A percentile compares a stretch with the other conserved stretches of the same genome.
Evolutionary conservation across 2,113 vertebrate genomes (phyloP).

Genomic region (Calyptommatus sinebrachiatus): DNA sequence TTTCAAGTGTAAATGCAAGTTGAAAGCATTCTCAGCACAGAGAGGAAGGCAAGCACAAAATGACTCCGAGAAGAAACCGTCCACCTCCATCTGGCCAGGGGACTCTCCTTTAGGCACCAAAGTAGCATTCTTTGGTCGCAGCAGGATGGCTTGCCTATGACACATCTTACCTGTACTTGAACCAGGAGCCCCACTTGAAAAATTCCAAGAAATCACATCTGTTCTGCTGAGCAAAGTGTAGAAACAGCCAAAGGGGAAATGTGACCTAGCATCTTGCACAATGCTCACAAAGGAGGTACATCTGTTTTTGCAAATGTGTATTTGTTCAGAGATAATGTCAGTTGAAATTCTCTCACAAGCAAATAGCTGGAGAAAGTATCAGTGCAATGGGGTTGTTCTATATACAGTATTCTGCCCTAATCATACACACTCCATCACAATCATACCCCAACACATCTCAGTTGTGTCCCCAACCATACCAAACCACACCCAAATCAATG

Average conservation of each 20-base stretch:
- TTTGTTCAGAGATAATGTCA: background rate
- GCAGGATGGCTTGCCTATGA: background rate
- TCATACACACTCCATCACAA: too few species aligned
- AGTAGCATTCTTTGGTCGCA: slow-evolving; percentile 16
- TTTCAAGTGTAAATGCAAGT: slow-evolving; percentile 33
- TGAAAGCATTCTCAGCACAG: slow-evolving; percentile 19
- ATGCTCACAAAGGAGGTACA: background rate
- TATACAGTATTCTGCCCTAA: too few species aligned
- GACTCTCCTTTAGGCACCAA: slow-evolving; percentile 11
- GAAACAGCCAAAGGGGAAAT: background rate
- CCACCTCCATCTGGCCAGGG: slow-evolving; percentile 24
- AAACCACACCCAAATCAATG: too few species aligned
- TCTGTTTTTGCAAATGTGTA: background rate
- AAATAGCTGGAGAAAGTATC: too few species aligned
- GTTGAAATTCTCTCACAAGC: too few species aligned
- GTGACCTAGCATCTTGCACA: background rate
- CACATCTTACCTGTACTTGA: slow-evolving; percentile 28
- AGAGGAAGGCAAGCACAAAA: slow-evolving; percentile 14
- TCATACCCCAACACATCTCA: too few species aligned
- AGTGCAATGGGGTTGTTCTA: too few species aligned
- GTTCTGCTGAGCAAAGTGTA: slow-evolving; percentile 9
- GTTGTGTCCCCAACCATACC: too few species aligned
- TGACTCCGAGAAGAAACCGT: slow-evolving; percentile 21
- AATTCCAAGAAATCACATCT: slow-evolving; percentile 24
- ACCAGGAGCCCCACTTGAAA: slow-evolving; percentile 16